Percentiles rank a stretch among this genome's conserved stretches.
phyloP scores from a whole-genome alignment of 2,113 vertebrate species.

The Ascaphus truei region DNA sequence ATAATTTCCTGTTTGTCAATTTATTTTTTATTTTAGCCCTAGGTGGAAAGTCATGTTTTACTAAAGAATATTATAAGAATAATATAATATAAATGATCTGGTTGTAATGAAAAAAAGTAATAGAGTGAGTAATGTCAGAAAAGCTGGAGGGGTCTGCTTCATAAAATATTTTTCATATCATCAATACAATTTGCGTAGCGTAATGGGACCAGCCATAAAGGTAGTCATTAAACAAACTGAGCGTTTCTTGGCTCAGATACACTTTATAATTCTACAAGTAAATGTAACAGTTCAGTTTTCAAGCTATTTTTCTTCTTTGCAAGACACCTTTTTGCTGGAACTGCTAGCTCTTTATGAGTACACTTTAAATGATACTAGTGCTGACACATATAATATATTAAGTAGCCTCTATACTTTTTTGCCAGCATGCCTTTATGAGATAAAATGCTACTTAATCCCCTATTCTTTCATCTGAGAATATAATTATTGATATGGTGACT shows the following conservation, averaged over 20 bases:
- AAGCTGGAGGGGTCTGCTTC: background rate
- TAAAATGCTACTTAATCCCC: too few relatives aligned
- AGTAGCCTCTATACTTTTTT: background rate
- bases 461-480: too few relatives aligned
- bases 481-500: too few relatives aligned
- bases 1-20: background rate
- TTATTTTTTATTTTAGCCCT: background rate
- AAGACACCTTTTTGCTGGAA: background rate
- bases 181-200: background rate
- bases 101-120: background rate
- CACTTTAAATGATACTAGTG: background rate
- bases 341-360: background rate
- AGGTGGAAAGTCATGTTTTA: background rate
- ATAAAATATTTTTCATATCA: background rate
- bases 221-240: background rate
- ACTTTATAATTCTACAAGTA: background rate
- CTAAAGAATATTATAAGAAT: background rate
- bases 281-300: background rate
- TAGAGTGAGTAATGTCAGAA: background rate
- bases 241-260: background rate
- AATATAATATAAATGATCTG: background rate
- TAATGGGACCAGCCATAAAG: background rate
- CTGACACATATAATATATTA: background rate
- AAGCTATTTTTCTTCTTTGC: too few relatives aligned
- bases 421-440: too few relatives aligned